Evolutionary conservation across 2,888 invertebrate genomes (phyloP), one percentile per base, ranked within the genome.

Genomic region (Leptinotarsa haldemani): DNA sequence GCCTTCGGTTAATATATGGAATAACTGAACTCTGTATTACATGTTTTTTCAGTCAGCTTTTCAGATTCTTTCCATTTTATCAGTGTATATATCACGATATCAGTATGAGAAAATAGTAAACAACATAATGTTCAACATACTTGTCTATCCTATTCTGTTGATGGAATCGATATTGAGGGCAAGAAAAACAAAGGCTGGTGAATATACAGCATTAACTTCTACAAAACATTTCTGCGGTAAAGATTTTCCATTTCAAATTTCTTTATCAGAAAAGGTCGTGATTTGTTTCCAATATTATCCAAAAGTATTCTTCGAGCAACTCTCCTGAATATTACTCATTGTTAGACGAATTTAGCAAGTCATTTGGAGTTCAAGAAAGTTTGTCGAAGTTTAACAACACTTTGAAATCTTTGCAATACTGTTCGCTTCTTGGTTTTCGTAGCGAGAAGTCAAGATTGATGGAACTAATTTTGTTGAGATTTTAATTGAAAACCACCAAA

Each of bases 341-440:
- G 58, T 69, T 69, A 20, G 22, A 58, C 61, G 56, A 69, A 69
- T 69, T 69, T 46, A 9, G 61, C 69, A 58, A 69, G 69, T 69
- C 69, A 69, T 69, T 69, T 25, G 53, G 30, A 66, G 66, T 66
- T 66, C 65, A 16, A 22, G 30, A 66, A 66, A 50, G 50, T 48
- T 40, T n/a, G n/a, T 25, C 15, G 40, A 52, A 65, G 65, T 65
- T 65, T 22, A 30, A 66, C 52, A 52, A 66, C 48, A 40, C 48
- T 66, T 52, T 46, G 52, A 52, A 53, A 25, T 52, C 52, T 53
- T 66, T 65, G 65, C 65, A 30, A 65, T 65, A 52, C 22, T 52
- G 65, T 65, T 65, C 46, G 66, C 52, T 30, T 52, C 30, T 66
- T 40, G 66, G 25, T 9, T 52, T 66, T 30, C 22, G 9, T 16